Evolutionary conservation across 2,113 vertebrate species (phyloP).

Genomic region (Paratilapia polleni): DNA sequence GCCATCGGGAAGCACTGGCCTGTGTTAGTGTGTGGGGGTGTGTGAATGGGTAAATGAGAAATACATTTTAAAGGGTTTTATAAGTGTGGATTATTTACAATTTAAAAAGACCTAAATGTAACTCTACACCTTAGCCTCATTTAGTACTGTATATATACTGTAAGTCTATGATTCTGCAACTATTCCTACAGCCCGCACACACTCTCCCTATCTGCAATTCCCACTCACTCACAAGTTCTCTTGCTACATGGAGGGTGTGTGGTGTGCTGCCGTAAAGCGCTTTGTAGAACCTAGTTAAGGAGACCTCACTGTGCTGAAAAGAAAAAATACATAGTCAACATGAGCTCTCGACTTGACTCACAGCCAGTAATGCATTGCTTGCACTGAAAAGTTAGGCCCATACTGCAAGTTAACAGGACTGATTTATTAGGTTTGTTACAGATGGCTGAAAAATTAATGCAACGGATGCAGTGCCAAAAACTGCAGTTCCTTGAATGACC

Average conservation of each 20-base stretch:
- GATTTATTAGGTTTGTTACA: background rate
- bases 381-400: background rate
- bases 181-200: background rate
- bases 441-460: background rate
- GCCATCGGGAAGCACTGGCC: background rate
- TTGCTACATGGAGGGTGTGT: background rate
- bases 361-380: background rate
- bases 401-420: background rate
- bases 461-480: background rate
- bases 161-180: too few species aligned
- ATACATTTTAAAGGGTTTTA: background rate
- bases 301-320: background rate
- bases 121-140: background rate
- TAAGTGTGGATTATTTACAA: background rate
- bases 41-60: slow-evolving; percentile 3
- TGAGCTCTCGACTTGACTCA: background rate
- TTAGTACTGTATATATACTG: background rate
- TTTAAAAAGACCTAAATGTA: background rate
- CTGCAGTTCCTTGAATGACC: background rate
- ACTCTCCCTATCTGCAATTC: background rate
- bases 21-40: background rate
- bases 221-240: background rate
- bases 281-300: background rate
- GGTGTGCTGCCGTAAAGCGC: background rate
- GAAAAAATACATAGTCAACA: background rate